Evolutionary conservation across 2,113 vertebrate genomes (phyloP).

Genomic region (Bostrychus sinensis): DNA sequence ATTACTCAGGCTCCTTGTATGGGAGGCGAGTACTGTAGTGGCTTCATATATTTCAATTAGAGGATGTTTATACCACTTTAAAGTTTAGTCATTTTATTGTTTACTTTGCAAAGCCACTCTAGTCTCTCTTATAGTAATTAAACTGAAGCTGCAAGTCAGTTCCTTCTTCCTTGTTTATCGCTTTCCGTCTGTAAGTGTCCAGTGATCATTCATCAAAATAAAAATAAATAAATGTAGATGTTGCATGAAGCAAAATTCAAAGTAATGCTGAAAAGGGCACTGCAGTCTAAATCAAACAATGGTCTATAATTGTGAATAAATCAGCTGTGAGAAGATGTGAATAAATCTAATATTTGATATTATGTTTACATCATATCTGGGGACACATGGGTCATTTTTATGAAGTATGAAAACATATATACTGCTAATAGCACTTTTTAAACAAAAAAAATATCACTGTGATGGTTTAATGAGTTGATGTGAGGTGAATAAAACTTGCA

Average conservation of each 20-base stretch:
- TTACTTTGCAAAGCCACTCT: background rate
- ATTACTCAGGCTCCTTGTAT: background rate
- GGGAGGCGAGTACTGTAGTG: background rate
- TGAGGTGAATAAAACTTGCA: too few species aligned
- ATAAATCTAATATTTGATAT: too few species aligned
- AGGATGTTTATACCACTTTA: background rate
- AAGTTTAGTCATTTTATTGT: background rate
- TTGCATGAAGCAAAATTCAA: background rate
- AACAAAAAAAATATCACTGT: too few species aligned
- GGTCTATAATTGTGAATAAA: too few species aligned
- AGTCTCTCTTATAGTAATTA: background rate
- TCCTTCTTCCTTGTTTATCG: background rate
- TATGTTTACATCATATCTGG: too few species aligned
- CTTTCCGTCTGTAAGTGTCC: background rate
- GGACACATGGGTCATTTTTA: too few species aligned
- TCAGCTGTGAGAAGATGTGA: too few species aligned
- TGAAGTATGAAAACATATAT: too few species aligned
- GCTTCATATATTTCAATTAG: constrained; percentile 3
- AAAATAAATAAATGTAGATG: background rate
- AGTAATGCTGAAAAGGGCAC: background rate
- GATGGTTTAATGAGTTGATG: too few species aligned
- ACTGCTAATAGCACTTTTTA: too few species aligned
- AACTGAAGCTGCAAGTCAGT: background rate
- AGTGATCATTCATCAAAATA: too few species aligned
- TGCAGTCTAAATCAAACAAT: too few species aligned